Base-by-base conservation (phyloP, 2,797 vertebrate species). In the Alca torda region DNA sequence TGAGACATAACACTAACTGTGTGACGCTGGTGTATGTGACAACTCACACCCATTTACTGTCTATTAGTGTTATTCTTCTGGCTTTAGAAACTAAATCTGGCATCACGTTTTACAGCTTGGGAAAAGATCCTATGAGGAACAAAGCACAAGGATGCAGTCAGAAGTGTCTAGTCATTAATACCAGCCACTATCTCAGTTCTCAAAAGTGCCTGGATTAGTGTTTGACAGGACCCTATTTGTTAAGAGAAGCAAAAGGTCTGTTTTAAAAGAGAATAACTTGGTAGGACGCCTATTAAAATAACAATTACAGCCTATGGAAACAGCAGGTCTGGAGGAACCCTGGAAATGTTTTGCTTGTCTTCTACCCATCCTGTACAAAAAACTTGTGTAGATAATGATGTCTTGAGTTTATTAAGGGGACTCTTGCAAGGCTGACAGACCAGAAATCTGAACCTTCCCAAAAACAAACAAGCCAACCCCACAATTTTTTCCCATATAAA, bases 1-100 rank as follows among this genome's bases (percentile, higher is more conserved):
- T 96, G 96, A 96, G 91, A 89, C 67, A 77, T 86, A 91, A 77
- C 76, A 51, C n/a, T 57, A 60, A 56, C 79, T 91, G 93, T 80
- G 48, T 85, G 74, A 57, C 68, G 74, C 53, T 94, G 86, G 70
- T 85, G 43, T 89, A 17, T 85, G 87, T 89, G 88, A 90, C 95
- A 95, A n/a, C 79, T 95, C 74, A 56, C 68, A 80, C 59, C 63
- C 82, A 70, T 93, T 94, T 95, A 80, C 53, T 88, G 87, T 93
- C 94, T 93, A 69, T 92, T 92, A 59, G 30, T 77, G 69, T 84
- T 96, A 76, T 53, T 91, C 39, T 90, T 95, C 65, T 84, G 78
- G 9, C 74, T 92, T 81, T 70, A 78, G 57, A 76, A 97, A 90
- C 75, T 91, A 84, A 76, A 91, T 70, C 87, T 96, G 94, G 79